These are phyloP conservation scores for Anagyrus pseudococci DNA, from an alignment of 2,888 invertebrate species.

Conservation along the genomic window DNA sequence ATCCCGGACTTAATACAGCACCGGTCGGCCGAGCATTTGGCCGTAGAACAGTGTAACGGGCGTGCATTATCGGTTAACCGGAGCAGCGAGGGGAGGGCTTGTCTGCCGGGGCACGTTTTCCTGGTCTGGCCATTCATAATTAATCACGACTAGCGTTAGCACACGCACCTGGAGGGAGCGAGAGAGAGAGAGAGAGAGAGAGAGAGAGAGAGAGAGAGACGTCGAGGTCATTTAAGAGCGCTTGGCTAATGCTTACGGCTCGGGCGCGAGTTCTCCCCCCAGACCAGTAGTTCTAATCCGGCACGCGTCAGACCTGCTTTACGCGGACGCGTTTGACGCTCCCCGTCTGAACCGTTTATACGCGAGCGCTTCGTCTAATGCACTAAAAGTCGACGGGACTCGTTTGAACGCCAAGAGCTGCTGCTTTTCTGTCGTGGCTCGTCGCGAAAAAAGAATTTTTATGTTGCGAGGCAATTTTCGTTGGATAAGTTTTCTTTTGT, in stretches of 20 bases:
- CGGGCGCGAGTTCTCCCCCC: neutral
- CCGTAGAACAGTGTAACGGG: neutral
- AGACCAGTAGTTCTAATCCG: conserved; percentile 29
- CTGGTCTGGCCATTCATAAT: conserved; percentile 22
- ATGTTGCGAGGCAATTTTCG: neutral
- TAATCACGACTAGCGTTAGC: too few species aligned
- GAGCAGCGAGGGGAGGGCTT: neutral
- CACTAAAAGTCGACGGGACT: neutral
- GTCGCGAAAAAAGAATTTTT: conserved; percentile 16
- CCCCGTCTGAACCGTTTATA: conserved; percentile 15
- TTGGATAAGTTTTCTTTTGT: neutral
- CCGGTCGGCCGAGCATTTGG: neutral
- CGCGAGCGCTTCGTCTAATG: neutral
- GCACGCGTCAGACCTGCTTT: conserved; percentile 23
- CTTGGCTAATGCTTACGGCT: too few species aligned
- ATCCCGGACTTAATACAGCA: neutral
- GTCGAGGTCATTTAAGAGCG: too few species aligned
- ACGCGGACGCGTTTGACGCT: conserved; percentile 28
- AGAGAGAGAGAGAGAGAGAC: too few species aligned
- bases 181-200: too few species aligned
- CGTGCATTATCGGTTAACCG: conserved; percentile 10
- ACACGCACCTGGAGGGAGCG: too few species aligned
- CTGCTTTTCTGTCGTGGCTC: neutral
- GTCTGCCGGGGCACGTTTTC: conserved; percentile 17
- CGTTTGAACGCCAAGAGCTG: too few species aligned